These are phyloP conservation scores for Lethrus apterus DNA, from an alignment of 1,140 invertebrate species.

Conservation along the genomic window DNA sequence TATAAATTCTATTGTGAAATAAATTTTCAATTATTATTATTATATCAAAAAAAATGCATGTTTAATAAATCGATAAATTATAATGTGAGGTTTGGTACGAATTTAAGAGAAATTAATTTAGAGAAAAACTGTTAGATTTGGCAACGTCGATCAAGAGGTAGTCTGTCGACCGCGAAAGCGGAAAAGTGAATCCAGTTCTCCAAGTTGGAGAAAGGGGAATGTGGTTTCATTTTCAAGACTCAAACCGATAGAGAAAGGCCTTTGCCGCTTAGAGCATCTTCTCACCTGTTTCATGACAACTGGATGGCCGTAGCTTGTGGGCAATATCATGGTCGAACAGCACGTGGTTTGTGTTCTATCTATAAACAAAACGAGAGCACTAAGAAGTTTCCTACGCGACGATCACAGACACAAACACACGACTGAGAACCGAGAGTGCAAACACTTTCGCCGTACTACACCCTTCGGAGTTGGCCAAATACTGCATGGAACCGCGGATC, in stretches of 20 bases:
- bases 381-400: neutral
- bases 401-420: neutral
- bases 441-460: constrained; percentile 25
- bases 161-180: constrained; percentile 18
- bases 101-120: too few relatives aligned
- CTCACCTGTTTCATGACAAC: constrained; percentile 20
- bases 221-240: constrained; percentile 22
- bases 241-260: constrained; percentile 23
- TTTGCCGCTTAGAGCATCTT: constrained; percentile 10
- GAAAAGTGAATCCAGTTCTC: constrained; percentile 19
- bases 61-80: too few relatives aligned
- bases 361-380: neutral
- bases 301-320: neutral
- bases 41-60: too few relatives aligned
- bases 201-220: constrained; percentile 20
- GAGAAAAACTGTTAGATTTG: too few relatives aligned
- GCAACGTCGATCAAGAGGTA: too few relatives aligned
- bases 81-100: too few relatives aligned
- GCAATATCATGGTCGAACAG: constrained; percentile 10
- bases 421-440: constrained; percentile 8
- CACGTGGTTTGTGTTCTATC: neutral
- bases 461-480: constrained; percentile 22
- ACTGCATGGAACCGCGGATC: constrained; percentile 21
- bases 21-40: too few relatives aligned
- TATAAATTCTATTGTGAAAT: too few relatives aligned